Evolutionary conservation across 2,113 vertebrate genomes (phyloP).

Genomic region (Nycticebus coucang): DNA sequence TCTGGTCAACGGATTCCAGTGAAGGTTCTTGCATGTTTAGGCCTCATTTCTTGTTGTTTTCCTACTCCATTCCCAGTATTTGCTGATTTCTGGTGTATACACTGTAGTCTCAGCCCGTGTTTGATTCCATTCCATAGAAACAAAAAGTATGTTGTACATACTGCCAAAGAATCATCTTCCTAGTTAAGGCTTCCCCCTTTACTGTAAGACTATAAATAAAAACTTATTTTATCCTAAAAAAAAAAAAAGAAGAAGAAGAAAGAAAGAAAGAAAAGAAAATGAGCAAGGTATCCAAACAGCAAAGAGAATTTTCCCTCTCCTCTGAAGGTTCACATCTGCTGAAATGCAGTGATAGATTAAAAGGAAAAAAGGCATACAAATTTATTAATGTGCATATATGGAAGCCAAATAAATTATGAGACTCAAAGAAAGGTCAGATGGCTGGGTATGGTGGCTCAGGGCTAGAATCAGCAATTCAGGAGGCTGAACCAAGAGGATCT

Average conservation of each 20-base stretch:
- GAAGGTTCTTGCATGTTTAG: constrained; percentile 80
- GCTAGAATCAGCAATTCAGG: too few species aligned
- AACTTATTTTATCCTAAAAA: constrained; percentile 93
- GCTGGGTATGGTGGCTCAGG: too few species aligned
- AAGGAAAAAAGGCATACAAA: background rate
- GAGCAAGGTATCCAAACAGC: too few species aligned
- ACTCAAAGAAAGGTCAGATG: background rate
- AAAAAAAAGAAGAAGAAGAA: too few species aligned
- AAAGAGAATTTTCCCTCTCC: background rate
- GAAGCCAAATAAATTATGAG: background rate
- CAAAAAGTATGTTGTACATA: constrained; percentile 99
- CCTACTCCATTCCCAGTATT: constrained; percentile 80
- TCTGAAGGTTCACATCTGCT: background rate
- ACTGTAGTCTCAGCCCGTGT: constrained; percentile 86
- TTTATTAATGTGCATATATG: background rate
- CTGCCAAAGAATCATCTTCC: constrained; percentile 96
- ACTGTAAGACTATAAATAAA: constrained; percentile 99
- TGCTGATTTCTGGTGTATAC: constrained; percentile 87
- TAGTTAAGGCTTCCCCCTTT: constrained; percentile 97
- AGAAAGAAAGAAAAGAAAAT: too few species aligned
- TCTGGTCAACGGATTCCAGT: constrained; percentile 73
- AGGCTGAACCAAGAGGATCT: too few species aligned
- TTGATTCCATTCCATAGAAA: constrained; percentile 94
- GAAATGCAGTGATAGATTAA: background rate
- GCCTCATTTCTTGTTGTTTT: constrained; percentile 84